A percentile compares a stretch with the other conserved stretches of the same genome.
These are phyloP conservation scores for Chelidonichthys spinosus DNA, from an alignment of 2,797 vertebrate genomes.

Conservation along the genomic window DNA sequence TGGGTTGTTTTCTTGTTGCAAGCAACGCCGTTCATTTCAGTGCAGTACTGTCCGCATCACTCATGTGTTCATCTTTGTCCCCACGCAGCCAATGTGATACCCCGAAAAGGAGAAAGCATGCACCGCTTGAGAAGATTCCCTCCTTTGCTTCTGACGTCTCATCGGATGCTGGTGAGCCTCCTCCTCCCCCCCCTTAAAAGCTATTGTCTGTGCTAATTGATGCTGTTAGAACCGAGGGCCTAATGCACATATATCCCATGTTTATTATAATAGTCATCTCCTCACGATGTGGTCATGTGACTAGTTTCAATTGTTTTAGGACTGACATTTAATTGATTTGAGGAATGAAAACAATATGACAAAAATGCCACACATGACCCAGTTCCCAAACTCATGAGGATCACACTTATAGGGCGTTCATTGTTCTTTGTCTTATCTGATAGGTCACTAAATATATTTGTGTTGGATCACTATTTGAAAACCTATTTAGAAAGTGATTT, in stretches of 20 bases:
- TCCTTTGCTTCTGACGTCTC: slow-evolving; percentile 91
- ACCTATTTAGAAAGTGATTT: not conserved
- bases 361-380: not conserved
- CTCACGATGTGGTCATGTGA: not conserved
- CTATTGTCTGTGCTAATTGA: slow-evolving; percentile 48
- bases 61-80: not conserved
- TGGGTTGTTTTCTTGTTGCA: not conserved
- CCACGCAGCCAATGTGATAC: slow-evolving; percentile 84
- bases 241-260: not conserved
- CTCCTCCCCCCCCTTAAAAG: not conserved
- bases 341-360: too few species aligned
- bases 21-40: not conserved
- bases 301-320: not conserved
- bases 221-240: not conserved
- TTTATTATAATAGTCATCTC: not conserved
- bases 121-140: slow-evolving; percentile 80
- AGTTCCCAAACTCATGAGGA: not conserved
- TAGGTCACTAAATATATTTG: not conserved
- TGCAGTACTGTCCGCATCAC: not conserved
- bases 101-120: slow-evolving; percentile 82
- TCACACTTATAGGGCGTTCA: not conserved
- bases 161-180: slow-evolving; percentile 89
- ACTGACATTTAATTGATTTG: not conserved
- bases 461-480: not conserved
- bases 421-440: not conserved